Base-by-base conservation (phyloP, 2,888 invertebrate species). In the Aleiodes testaceus region DNA sequence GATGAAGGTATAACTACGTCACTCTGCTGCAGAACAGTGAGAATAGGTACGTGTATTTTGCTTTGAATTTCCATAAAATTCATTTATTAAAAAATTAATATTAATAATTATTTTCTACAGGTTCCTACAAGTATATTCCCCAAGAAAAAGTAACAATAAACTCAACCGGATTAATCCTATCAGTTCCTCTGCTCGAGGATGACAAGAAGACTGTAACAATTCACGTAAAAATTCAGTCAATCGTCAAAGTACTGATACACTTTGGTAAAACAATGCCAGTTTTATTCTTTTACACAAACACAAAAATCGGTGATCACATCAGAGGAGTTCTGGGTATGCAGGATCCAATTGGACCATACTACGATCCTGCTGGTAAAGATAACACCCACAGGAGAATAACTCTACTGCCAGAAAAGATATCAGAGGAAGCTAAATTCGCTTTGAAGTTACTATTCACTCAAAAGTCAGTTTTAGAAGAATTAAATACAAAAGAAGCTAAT, bases 91-190 rank as follows among this genome's bases (percentile, higher is more conserved):
- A n/a, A n/a, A n/a, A 36, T 36, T 36, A 36, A 36, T 36, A 36
- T 36, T 7, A 36, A 36, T 9, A 36, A 36, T 36, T 36, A 2
- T 9, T 36, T 36, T 36, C 9, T 36, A 6, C 4, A 16, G 47
- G 97, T 47, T 94, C 95, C 14, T 94, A 95, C 85, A 93, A 93
- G 88, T 94, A 93, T 82, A 90, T 92, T 77, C 93, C 95, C 26
- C 90, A 90, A 73, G 93, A 94, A 84, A 91, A 92, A 87, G 93
- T 96, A 86, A 84, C 90, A 73, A 82, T 90, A 59, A 88, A 89
- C 2, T 80, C 87, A 22, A 81, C 80, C 72, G 89, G 89, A 49
- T 80, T 91, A 49, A 85, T 83, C 75, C 83, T 90, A 42, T 80
- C 80, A 44, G 85, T 90, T 59, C 89, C 89, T 64, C 80, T 87